These are phyloP conservation scores for Tinea semifulvella DNA, from an alignment of 2,888 invertebrate species.

Conservation along the genomic window DNA sequence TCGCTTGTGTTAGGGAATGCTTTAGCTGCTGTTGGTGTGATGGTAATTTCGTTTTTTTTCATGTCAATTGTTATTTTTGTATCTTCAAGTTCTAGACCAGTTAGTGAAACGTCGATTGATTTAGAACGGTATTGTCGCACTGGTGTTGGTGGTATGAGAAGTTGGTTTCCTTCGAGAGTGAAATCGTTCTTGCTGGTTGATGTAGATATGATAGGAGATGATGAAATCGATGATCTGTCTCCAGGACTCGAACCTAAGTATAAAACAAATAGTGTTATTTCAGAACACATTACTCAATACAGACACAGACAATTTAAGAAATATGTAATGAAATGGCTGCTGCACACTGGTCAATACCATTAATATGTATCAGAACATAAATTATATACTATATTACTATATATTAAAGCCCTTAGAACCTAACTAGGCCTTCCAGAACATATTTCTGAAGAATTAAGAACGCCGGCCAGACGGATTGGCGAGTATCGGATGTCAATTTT, in stretches of 20 bases:
- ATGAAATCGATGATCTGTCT: slow-evolving; percentile 47
- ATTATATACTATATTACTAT: too few species aligned
- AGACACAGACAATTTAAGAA: too few species aligned
- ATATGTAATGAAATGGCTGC: too few species aligned
- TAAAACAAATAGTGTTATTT: too few species aligned
- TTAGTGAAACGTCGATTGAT: slow-evolving; percentile 62
- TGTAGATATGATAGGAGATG: slow-evolving; percentile 48
- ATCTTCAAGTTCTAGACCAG: slow-evolving; percentile 42
- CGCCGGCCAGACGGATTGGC: too few species aligned
- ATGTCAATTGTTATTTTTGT: slow-evolving; percentile 51
- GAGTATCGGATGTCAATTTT: too few species aligned
- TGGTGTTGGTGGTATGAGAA: slow-evolving; percentile 41
- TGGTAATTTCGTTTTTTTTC: slow-evolving; percentile 50
- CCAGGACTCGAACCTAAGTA: slow-evolving; percentile 58
- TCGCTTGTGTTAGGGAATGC: slow-evolving; percentile 23
- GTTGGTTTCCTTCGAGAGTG: slow-evolving; percentile 39
- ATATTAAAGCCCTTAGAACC: too few species aligned
- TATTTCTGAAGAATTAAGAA: too few species aligned
- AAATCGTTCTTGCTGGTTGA: slow-evolving; percentile 38
- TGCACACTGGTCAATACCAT: too few species aligned
- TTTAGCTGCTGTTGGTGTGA: slow-evolving; percentile 50
- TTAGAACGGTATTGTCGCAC: slow-evolving; percentile 61
- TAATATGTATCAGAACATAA: too few species aligned
- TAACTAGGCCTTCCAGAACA: too few species aligned
- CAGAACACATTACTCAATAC: too few species aligned